These are phyloP conservation scores for Hyposoter dolosus DNA, from an alignment of 2,888 invertebrate species.

Conservation along the genomic window DNA sequence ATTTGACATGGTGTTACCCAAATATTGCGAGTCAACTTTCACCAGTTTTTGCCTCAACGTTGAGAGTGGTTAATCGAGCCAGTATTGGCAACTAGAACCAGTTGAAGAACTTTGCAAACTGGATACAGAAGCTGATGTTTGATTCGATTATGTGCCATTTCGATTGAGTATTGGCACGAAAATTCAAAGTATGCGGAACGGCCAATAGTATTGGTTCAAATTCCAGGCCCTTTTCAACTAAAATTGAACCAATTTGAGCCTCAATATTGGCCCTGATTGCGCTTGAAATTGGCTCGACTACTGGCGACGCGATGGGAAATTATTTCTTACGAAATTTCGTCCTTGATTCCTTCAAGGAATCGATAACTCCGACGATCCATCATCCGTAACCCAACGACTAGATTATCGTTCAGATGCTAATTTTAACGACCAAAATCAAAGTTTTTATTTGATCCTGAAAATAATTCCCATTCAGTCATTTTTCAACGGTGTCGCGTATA, in stretches of 20 bases:
- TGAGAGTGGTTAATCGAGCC: too few relatives aligned
- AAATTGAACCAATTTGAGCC: background rate
- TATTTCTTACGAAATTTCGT: background rate
- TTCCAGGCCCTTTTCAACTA: background rate
- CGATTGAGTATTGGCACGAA: background rate
- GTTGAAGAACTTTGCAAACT: background rate
- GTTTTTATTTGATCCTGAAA: background rate
- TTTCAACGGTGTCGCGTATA: background rate
- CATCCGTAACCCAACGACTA: background rate
- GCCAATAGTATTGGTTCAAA: background rate
- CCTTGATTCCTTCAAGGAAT: background rate
- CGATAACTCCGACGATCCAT: background rate
- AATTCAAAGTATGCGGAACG: background rate
- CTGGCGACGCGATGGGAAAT: background rate
- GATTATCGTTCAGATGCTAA: background rate
- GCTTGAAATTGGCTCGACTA: background rate
- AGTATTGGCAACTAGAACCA: background rate
- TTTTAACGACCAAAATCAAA: background rate
- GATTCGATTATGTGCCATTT: background rate
- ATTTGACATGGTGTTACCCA: background rate
- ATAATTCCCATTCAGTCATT: background rate
- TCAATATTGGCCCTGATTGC: background rate
- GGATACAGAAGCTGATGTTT: background rate
- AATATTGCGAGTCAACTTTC: too few relatives aligned
- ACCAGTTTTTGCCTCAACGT: background rate